Conservation (phyloP, 2,113 vertebrate genomes). For the Phasianus colchicus region DNA sequence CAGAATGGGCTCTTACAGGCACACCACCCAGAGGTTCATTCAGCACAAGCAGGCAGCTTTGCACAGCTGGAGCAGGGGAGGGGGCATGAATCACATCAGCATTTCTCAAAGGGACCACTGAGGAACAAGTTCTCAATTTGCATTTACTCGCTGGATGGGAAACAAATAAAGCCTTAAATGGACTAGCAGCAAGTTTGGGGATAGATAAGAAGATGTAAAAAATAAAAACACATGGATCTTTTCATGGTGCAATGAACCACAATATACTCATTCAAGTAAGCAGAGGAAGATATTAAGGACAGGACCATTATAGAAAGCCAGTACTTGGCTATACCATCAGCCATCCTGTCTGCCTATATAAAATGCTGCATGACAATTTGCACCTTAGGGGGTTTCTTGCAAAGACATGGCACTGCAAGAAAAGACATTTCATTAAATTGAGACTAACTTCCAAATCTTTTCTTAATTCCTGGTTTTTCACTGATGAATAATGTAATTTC, state of each 20-base stretch:
- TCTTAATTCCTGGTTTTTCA: neutral
- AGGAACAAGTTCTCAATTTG: neutral
- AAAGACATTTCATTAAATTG: neutral
- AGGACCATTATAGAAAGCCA: neutral
- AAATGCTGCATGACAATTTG: neutral
- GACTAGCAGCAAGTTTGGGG: neutral
- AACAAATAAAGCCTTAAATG: conserved; percentile 4
- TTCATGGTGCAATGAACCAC: neutral
- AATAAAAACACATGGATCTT: neutral
- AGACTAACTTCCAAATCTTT: neutral
- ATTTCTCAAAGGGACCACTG: neutral
- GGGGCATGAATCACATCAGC: neutral
- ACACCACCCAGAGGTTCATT: neutral
- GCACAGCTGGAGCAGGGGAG: neutral
- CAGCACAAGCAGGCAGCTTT: neutral
- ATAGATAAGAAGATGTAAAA: neutral
- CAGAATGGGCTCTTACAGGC: neutral
- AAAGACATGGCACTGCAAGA: neutral
- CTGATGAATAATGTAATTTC: neutral
- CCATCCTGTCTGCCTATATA: neutral
- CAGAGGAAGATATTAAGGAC: neutral
- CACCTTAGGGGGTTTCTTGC: neutral
- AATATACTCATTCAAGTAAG: neutral
- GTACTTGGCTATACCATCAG: neutral
- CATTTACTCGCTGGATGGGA: neutral